Percentiles rank a stretch among this genome's conserved stretches.
Conservation (phyloP, 2,797 vertebrate species). For the Melanotaenia trifasciata region DNA sequence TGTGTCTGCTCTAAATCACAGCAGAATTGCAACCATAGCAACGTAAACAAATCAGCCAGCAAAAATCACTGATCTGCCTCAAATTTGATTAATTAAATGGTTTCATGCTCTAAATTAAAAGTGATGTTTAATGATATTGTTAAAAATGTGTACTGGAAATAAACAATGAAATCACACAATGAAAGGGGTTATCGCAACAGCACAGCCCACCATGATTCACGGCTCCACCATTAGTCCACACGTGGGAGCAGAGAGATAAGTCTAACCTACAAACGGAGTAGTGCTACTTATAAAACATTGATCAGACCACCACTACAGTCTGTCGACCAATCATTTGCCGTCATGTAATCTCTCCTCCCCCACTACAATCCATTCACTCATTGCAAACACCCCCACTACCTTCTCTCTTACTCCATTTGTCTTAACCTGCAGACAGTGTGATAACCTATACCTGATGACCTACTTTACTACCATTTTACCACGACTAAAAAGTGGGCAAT, state of each 20-base stretch:
- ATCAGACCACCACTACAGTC: constrained; percentile 52
- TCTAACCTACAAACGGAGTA: constrained; percentile 62
- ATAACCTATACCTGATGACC: constrained; percentile 69
- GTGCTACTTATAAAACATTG: constrained; percentile 73
- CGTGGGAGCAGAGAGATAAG: constrained; percentile 64
- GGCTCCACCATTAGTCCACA: constrained; percentile 54
- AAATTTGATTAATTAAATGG: constrained; percentile 33
- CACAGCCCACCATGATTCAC: constrained; percentile 58
- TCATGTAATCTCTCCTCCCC: constrained; percentile 11
- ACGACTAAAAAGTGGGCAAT: constrained; percentile 7
- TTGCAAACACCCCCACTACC: constrained; percentile 32
- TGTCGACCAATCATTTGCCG: constrained; percentile 42
- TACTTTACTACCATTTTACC: constrained; percentile 50
- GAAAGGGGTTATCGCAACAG: constrained; percentile 59
- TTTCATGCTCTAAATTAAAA: constrained; percentile 38
- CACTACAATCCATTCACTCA: constrained; percentile 31
- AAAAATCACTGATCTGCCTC: constrained; percentile 13
- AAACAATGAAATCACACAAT: constrained; percentile 33
- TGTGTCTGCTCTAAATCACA: constrained; percentile 9
- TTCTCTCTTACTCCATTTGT: constrained; percentile 63
- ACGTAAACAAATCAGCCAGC: constrained; percentile 36
- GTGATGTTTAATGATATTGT: constrained; percentile 27
- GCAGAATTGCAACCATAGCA: constrained; percentile 34
- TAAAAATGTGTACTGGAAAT: constrained; percentile 28
- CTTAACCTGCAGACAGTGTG: constrained; percentile 50